phyloP scores from a whole-genome alignment of 1,140 invertebrate genomes.

The roundworm (Caenorhabditis elegans) region DNA sequence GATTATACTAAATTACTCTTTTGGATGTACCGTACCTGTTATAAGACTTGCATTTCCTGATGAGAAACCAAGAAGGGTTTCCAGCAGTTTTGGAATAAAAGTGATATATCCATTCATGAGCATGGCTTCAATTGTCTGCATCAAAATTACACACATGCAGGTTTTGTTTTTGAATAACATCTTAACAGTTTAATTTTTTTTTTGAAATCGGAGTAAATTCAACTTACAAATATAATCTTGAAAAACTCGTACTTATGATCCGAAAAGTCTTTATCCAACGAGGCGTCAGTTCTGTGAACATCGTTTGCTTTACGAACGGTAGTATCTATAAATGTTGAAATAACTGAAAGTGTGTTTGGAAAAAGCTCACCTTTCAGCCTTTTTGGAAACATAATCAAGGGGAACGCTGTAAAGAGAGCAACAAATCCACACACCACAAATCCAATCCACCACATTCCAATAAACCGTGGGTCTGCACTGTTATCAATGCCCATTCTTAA shows the following conservation, averaged over 20 bases:
- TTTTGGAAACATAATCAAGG: constrained; percentile 32
- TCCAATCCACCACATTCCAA: constrained; percentile 43
- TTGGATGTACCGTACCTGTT: not conserved
- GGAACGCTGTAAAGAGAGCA: constrained; percentile 14
- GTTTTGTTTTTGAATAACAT: constrained; percentile 38
- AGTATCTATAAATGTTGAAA: constrained; percentile 4
- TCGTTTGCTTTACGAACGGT: constrained; percentile 27
- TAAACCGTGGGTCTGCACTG: constrained; percentile 32
- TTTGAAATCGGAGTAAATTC: not conserved
- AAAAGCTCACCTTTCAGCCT: constrained; percentile 18
- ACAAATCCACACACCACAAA: constrained; percentile 33
- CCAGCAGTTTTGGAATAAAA: constrained; percentile 43
- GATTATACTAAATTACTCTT: not conserved
- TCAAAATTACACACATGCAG: constrained; percentile 39
- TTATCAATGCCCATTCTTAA: constrained; percentile 33
- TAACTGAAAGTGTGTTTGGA: not conserved
- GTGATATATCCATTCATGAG: constrained; percentile 46
- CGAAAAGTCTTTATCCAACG: constrained; percentile 33
- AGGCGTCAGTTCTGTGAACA: constrained; percentile 14
- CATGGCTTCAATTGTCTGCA: constrained; percentile 44
- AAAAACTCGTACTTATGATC: constrained; percentile 40
- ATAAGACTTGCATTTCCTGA: not conserved
- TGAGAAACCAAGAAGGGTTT: constrained; percentile 38
- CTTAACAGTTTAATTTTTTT: not conserved
- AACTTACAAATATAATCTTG: constrained; percentile 31